Conservation (phyloP, 2,888 invertebrate genomes). For the Idaea aversata region DNA sequence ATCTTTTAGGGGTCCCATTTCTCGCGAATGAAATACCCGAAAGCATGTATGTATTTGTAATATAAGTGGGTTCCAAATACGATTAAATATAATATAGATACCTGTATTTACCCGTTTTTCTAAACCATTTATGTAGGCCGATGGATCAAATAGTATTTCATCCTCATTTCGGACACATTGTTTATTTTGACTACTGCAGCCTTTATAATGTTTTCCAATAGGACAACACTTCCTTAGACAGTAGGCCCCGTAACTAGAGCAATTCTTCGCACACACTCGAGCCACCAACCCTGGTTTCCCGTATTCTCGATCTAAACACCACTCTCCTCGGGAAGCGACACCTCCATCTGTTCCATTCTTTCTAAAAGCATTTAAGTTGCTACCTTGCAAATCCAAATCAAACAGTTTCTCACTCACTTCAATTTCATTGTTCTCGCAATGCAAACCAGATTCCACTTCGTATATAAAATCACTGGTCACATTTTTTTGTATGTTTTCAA, state of each 20-base stretch:
- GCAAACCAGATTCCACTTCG: slow-evolving; percentile 53
- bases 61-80: too few relatives aligned
- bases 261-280: slow-evolving; percentile 58
- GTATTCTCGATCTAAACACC: slow-evolving; percentile 65
- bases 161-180: slow-evolving; percentile 54
- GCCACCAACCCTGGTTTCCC: slow-evolving; percentile 44
- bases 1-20: too few relatives aligned
- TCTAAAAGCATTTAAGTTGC: slow-evolving; percentile 42
- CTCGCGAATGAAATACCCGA: not conserved
- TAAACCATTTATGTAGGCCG: slow-evolving; percentile 53
- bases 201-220: slow-evolving; percentile 69
- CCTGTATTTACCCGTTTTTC: slow-evolving; percentile 37
- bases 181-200: slow-evolving; percentile 52
- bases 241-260: slow-evolving; percentile 52
- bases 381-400: slow-evolving; percentile 47
- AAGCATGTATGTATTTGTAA: not conserved
- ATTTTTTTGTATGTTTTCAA: slow-evolving; percentile 35
- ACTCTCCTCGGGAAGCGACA: slow-evolving; percentile 50
- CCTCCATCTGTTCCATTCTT: slow-evolving; percentile 34
- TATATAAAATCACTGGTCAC: slow-evolving; percentile 45
- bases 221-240: slow-evolving; percentile 80
- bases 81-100: slow-evolving; percentile 28
- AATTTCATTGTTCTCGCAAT: slow-evolving; percentile 59
- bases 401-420: slow-evolving; percentile 50
- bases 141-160: slow-evolving; percentile 51